phyloP scores from a whole-genome alignment of 2,797 vertebrate species.

The Pelodytes ibericus region DNA sequence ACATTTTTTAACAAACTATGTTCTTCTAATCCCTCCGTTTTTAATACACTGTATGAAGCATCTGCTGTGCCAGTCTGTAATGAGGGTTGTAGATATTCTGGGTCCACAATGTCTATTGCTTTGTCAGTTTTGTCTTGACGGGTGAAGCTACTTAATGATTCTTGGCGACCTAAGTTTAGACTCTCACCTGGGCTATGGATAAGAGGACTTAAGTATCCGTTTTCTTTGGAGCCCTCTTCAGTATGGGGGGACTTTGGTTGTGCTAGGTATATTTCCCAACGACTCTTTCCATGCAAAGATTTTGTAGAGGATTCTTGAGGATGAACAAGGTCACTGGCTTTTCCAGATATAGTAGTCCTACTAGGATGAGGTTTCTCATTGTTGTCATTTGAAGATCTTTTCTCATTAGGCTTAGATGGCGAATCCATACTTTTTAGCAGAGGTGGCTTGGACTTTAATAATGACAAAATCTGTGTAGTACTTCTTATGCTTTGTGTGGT shows the following conservation, averaged over 20 bases:
- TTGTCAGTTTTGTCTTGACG: not conserved
- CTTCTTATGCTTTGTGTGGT: constrained; percentile 68
- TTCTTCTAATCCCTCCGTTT: not conserved
- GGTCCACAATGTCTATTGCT: not conserved
- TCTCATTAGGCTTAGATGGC: constrained; percentile 1
- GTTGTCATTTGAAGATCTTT: not conserved
- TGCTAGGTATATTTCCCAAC: constrained; percentile 59
- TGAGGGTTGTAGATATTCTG: not conserved
- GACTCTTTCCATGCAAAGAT: constrained; percentile 41
- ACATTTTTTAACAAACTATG: not conserved
- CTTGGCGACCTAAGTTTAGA: not conserved
- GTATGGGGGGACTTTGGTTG: constrained; percentile 20
- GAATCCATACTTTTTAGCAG: not conserved
- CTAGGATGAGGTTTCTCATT: not conserved
- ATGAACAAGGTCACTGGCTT: not conserved
- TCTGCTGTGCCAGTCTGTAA: not conserved
- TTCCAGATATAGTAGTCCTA: not conserved
- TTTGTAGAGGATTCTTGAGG: not conserved
- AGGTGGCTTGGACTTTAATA: constrained; percentile 64
- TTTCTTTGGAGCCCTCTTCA: not conserved
- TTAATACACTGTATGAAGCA: not conserved
- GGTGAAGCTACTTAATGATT: not conserved
- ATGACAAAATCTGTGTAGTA: constrained; percentile 73
- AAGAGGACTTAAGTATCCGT: not conserved
- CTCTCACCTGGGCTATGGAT: not conserved